These are phyloP conservation scores for Forbesichthys papilliferus DNA, from an alignment of 2,113 vertebrate species.

Conservation along the genomic window DNA sequence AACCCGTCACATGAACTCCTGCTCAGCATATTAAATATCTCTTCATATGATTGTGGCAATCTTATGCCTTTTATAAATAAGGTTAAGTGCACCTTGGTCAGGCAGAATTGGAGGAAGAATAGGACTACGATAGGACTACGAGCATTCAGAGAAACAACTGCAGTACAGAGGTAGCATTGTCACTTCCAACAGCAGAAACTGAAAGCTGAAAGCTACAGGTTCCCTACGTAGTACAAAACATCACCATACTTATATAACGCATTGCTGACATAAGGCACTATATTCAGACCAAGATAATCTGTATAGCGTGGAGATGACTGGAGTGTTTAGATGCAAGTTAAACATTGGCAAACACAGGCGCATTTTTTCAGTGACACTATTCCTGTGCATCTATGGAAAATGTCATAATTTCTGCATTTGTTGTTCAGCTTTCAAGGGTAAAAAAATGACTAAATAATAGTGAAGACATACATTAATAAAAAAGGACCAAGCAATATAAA, in stretches of 20 bases:
- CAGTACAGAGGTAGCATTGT: conserved; percentile 35
- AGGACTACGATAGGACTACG: conserved; percentile 7
- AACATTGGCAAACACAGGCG: conserved; percentile 32
- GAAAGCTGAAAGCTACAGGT: conserved; percentile 15
- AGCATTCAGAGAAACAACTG: conserved; percentile 14
- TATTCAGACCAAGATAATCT: conserved; percentile 20
- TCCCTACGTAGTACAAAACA: not conserved
- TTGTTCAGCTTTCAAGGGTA: conserved; percentile 66
- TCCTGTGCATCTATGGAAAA: conserved; percentile 30
- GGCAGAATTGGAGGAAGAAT: conserved; percentile 41
- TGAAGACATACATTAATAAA: conserved; percentile 38
- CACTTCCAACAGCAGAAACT: conserved; percentile 28
- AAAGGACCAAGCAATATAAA: conserved; percentile 36
- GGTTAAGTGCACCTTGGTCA: conserved; percentile 67
- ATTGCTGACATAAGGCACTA: conserved; percentile 46
- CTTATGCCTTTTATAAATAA: conserved; percentile 58
- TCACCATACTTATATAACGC: conserved; percentile 2
- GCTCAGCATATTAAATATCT: conserved; percentile 34
- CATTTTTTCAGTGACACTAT: conserved; percentile 11
- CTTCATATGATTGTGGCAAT: conserved; percentile 52
- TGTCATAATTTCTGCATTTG: conserved; percentile 56
- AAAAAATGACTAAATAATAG: conserved; percentile 30
- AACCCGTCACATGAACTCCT: conserved; percentile 16
- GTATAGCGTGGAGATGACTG: conserved; percentile 30
- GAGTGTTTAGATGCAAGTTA: conserved; percentile 41